Evolutionary conservation across 1,140 invertebrate genomes (phyloP), one percentile per base, ranked within the genome.

Genomic region (Geopemphigus sp.): DNA sequence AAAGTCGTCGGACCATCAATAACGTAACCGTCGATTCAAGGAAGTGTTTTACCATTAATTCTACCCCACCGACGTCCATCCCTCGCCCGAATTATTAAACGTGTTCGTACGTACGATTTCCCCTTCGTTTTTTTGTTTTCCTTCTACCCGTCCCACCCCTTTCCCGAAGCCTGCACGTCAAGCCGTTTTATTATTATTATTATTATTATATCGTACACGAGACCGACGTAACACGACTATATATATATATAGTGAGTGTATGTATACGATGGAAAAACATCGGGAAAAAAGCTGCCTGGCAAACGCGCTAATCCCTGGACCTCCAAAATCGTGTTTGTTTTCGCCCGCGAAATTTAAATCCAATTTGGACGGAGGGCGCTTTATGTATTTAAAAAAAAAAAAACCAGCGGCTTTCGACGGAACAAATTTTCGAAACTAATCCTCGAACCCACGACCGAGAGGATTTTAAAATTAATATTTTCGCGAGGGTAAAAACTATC

Each of bases 21-120:
- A 78, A 78, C 74, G 11, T 22, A n/a, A 47, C 74, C 56, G 57
- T 78, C 74, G 57, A 78, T 63, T 50, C 22, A 26, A 78, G 74
- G 74, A 78, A 78, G 74, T 63, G 74, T 78, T 78, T 78, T 78
- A 78, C 74, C 74, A 78, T 78, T 78, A 78, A 29, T 78, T 63
- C 57, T 15, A 15, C 22, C 74, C 39, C 39, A 39, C 39, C 11
- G 5, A 45, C 29, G 6, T 5, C n/a, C 26, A 50, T 50, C 72
- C 50, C 26, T 57, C 26, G 12, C 22, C 17, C 39, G 5, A 22
- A 47, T 47, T 68, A 22, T 68, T 47, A 32, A n/a, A n/a, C 11
- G 11, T 45, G 15, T 61, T 14, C 14, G 14, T 66, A 66, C 15
- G n/a, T 68, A 68, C 19, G 50, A 26, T 22, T 57, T 53, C 57